phyloP scores from a whole-genome alignment of 2,888 invertebrate species.

The Pollenia amentaria region DNA sequence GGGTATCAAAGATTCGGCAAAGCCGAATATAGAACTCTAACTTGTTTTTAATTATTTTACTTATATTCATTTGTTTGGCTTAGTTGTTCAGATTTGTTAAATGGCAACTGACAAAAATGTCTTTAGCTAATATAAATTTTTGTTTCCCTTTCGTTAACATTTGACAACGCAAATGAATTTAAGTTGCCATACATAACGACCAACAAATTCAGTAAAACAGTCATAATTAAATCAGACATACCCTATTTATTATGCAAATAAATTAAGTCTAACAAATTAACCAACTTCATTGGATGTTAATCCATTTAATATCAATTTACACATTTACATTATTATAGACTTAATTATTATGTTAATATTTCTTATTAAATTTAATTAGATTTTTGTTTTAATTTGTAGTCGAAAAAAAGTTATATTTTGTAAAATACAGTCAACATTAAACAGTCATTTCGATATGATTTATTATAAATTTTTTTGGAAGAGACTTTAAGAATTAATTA shows the following conservation, averaged over 20 bases:
- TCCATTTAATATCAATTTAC: constrained; percentile 16
- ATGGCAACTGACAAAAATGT: no score
- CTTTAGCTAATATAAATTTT: no score
- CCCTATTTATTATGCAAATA: constrained; percentile 20
- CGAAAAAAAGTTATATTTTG: constrained; percentile 46
- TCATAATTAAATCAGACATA: neutral
- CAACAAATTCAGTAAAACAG: neutral
- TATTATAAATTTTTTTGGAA: constrained; percentile 75
- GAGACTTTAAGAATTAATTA: constrained; percentile 74
- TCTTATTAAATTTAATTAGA: constrained; percentile 16
- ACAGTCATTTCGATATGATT: constrained; percentile 83
- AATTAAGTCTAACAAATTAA: neutral
- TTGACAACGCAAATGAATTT: no score
- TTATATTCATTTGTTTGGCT: no score
- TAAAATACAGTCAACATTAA: constrained; percentile 83
- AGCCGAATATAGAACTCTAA: no score
- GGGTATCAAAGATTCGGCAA: no score
- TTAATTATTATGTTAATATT: constrained; percentile 10
- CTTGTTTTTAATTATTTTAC: no score
- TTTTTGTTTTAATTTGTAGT: constrained; percentile 15
- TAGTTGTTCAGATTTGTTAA: no score
- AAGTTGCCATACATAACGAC: no score
- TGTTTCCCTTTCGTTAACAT: no score
- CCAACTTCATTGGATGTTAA: neutral
- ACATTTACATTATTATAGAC: constrained; percentile 10